Evolutionary conservation across 2,797 vertebrate species (phyloP), one percentile per base, ranked within the genome.

Genomic region (Epinephelus awoara): DNA sequence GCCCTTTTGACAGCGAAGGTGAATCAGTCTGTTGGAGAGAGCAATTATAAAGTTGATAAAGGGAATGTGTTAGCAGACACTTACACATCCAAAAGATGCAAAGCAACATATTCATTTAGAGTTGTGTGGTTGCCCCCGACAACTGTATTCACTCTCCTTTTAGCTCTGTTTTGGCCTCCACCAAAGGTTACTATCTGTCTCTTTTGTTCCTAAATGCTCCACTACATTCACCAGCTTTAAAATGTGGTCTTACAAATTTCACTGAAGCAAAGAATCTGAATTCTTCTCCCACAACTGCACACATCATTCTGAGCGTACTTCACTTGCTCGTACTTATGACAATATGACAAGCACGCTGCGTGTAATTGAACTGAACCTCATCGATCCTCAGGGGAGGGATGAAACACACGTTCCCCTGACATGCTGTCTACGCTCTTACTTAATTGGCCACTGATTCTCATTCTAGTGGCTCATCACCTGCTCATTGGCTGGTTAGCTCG

Each of bases 331-430:
- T 46, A 58, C 12, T 66, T 29, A 42, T 51, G 7, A 47, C 19
- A 49, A 34, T 18, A 46, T 71, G 50, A 75, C 14, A 64, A 51
- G 42, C 13, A 25, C 38, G 62, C 58, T 56, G 38, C 38, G 11
- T 73, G 40, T 77, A 74, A 79, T 77, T 74, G 25, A 79, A 79
- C 25, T 42, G 54, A 82, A 75, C n/a, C 2, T 54, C 51, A 67
- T 14, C 34, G 51, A 72, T 71, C 44, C 74, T 58, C 64, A 46
- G 29, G 27, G 62, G 64, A 40, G 47, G 58, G 54, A 80, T 79
- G 70, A 79, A 72, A 79, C 56, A 67, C 71, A 59, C 11, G 14
- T 65, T 61, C 44, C 59, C 46, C n/a, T 80, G 47, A 76, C 56
- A 67, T 57, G 51, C 74, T 69, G 68, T 76, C 62, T 47, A 34